These are phyloP conservation scores for Hemibagrus wyckioides DNA, from an alignment of 2,113 vertebrate genomes.

Conservation along the genomic window DNA sequence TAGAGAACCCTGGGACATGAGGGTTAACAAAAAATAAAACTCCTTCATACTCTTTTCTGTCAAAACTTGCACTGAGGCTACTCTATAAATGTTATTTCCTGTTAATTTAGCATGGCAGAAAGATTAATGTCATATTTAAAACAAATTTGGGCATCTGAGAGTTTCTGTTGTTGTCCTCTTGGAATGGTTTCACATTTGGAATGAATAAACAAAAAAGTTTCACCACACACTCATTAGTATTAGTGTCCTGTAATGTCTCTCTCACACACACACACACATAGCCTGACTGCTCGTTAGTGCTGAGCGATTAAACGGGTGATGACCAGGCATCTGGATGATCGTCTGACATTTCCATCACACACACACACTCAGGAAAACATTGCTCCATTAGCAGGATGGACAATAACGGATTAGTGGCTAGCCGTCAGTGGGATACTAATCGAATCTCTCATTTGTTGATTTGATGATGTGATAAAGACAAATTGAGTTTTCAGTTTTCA, in stretches of 20 bases:
- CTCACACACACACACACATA: slow-evolving; percentile 3
- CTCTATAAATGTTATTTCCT: neutral
- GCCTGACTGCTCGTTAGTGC: neutral
- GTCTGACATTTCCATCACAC: slow-evolving; percentile 26
- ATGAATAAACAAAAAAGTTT: neutral
- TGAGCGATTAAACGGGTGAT: neutral
- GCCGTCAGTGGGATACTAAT: neutral
- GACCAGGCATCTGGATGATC: neutral
- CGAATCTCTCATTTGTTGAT: slow-evolving; percentile 4
- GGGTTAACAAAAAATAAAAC: neutral
- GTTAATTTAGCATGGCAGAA: neutral
- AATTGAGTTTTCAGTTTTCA: slow-evolving; percentile 30
- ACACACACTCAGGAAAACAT: neutral
- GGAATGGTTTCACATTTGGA: neutral
- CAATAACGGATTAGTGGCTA: slow-evolving; percentile 16
- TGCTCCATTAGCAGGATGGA: slow-evolving; percentile 25
- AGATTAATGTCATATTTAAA: neutral
- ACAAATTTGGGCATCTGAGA: neutral
- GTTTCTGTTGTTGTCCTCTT: neutral
- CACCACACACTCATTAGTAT: neutral
- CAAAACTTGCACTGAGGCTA: neutral
- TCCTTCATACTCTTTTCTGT: neutral
- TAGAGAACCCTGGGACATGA: neutral
- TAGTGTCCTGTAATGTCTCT: neutral
- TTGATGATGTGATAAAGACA: slow-evolving; percentile 38